Evolutionary conservation across 2,113 vertebrate species (phyloP).

Genomic region (Lagopus muta): DNA sequence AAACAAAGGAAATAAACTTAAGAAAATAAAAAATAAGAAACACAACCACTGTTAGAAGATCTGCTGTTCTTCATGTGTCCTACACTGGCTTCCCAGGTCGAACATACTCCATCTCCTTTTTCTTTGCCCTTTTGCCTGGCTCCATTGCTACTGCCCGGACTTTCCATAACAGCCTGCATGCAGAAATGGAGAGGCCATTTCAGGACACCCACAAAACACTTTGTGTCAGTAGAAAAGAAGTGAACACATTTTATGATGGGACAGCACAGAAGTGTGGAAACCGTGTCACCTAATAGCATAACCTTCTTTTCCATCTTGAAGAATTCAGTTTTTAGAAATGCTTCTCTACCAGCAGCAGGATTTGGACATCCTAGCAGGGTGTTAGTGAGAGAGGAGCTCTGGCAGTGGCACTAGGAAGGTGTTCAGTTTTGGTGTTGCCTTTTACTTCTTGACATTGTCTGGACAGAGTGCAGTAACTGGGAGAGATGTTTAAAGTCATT

Average conservation of each 20-base stretch:
- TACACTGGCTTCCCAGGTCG: too few species aligned
- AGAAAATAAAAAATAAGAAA: not conserved
- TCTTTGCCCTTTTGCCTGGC: not conserved
- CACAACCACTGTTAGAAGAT: not conserved
- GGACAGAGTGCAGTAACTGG: not conserved
- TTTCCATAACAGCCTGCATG: not conserved
- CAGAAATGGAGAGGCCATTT: not conserved
- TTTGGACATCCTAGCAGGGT: rapidly evolving
- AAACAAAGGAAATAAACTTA: not conserved
- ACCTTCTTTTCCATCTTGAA: not conserved
- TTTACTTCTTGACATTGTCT: not conserved
- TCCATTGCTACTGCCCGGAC: not conserved
- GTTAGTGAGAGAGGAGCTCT: not conserved
- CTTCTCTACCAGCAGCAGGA: rapidly evolving
- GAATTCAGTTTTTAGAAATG: not conserved
- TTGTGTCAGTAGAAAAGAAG: not conserved
- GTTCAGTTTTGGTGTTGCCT: not conserved
- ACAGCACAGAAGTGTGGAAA: not conserved
- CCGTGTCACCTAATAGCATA: not conserved
- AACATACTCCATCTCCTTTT: not conserved
- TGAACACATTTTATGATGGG: not conserved
- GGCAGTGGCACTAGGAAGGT: not conserved
- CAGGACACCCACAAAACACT: not conserved
- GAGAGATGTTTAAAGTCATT: not conserved
- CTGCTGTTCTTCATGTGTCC: rapidly evolving